These are phyloP conservation scores for Bujurquina vittata DNA, from an alignment of 2,113 vertebrate genomes.

Conservation along the genomic window DNA sequence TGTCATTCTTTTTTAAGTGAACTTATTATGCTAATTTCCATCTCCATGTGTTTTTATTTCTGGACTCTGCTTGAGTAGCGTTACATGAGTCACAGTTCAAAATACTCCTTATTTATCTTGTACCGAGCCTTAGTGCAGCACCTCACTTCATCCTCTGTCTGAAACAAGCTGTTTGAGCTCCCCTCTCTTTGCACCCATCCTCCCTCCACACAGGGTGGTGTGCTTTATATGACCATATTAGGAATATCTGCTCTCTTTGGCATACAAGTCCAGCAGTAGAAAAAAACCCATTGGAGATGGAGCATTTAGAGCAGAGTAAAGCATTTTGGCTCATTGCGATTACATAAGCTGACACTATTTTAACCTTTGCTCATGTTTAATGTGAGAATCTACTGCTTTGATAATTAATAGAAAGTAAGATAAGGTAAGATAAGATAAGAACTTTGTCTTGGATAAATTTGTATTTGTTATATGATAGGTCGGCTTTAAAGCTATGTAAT, in stretches of 20 bases:
- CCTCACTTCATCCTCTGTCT: not conserved
- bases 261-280: not conserved
- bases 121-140: not conserved
- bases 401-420: not conserved
- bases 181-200: not conserved
- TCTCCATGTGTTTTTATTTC: not conserved
- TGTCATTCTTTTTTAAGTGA: not conserved
- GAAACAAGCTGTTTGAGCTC: not conserved
- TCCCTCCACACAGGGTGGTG: not conserved
- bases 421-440: too few relatives aligned
- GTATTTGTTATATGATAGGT: rapidly evolving
- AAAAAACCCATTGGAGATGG: not conserved
- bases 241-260: not conserved
- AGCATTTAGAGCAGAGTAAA: not conserved
- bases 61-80: not conserved
- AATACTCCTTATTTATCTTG: not conserved
- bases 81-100: not conserved
- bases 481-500: not conserved
- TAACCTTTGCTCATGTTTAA: not conserved
- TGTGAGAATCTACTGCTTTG: not conserved
- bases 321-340: not conserved
- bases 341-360: not conserved
- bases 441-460: too few relatives aligned
- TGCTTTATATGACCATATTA: not conserved
- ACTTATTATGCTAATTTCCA: not conserved